phyloP scores from a whole-genome alignment of 37 sponge, comb jelly and placozoan genomes.

The Lycopodina hypogea region DNA sequence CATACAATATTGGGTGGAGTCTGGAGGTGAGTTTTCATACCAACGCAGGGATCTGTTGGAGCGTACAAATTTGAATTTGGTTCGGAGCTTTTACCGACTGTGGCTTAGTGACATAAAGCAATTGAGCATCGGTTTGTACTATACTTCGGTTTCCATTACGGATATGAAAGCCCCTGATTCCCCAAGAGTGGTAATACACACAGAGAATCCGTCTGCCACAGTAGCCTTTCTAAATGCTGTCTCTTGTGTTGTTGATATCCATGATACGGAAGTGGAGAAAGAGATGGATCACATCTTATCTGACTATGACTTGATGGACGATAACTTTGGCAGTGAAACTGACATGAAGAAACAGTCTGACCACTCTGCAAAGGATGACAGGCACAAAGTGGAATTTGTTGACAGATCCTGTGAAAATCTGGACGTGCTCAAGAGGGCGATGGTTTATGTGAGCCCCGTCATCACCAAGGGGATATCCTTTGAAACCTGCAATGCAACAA shows the following conservation, averaged over 20 bases:
- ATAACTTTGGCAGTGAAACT: background rate
- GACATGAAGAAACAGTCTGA: background rate
- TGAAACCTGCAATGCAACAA: background rate
- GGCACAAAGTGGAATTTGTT: slow-evolving; percentile 12
- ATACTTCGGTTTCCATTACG: slow-evolving; percentile 20
- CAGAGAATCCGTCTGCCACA: slow-evolving; percentile 21
- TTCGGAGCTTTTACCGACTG: slow-evolving; percentile 48
- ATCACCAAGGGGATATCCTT: slow-evolving; percentile 9
- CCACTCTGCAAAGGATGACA: background rate
- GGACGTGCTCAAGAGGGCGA: slow-evolving; percentile 22
- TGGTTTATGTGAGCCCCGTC: slow-evolving; percentile 6
- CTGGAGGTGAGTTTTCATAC: slow-evolving; percentile 44
- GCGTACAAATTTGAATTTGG: background rate
- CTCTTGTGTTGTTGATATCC: slow-evolving; percentile 12
- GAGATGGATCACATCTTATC: slow-evolving; percentile 22
- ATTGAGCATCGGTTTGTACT: slow-evolving; percentile 40
- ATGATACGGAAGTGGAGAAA: slow-evolving; percentile 29
- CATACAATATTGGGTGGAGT: slow-evolving; percentile 46
- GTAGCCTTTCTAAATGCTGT: slow-evolving; percentile 39
- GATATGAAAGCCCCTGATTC: background rate
- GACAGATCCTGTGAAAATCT: background rate
- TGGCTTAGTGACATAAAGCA: slow-evolving; percentile 48
- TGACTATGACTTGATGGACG: slow-evolving; percentile 31
- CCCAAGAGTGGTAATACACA: slow-evolving; percentile 4
- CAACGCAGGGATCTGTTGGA: slow-evolving; percentile 24